These are phyloP conservation scores for Sebastes flavidus DNA, from an alignment of 2,797 vertebrate genomes.

Conservation along the genomic window DNA sequence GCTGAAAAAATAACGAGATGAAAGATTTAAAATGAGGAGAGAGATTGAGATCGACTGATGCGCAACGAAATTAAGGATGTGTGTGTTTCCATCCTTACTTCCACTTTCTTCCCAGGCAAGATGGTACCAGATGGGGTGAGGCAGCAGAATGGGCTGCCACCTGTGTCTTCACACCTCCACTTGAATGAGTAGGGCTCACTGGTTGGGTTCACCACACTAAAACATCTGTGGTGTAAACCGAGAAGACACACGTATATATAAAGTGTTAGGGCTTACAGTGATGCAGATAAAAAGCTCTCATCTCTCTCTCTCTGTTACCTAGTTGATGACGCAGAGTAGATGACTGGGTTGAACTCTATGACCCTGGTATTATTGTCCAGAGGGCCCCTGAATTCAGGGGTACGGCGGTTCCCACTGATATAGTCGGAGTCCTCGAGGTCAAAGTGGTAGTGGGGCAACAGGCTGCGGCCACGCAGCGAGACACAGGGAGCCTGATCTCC, in stretches of 20 bases:
- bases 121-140: constrained; percentile 81
- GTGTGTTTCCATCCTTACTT: constrained; percentile 76
- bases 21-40: background rate
- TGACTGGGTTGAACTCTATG: constrained; percentile 84
- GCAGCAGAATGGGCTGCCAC: constrained; percentile 82
- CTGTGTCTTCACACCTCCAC: constrained; percentile 86
- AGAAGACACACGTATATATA: background rate
- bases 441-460: constrained; percentile 83
- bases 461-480: constrained; percentile 79
- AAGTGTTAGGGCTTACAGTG: background rate
- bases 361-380: constrained; percentile 82
- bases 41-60: background rate
- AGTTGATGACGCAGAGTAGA: constrained; percentile 70
- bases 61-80: background rate
- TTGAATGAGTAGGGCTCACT: constrained; percentile 82
- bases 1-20: background rate
- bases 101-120: constrained; percentile 84
- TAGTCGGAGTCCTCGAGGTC: constrained; percentile 88
- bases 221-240: constrained; percentile 76
- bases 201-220: constrained; percentile 89
- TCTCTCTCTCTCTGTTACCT: constrained; percentile 71
- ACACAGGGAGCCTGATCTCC: constrained; percentile 68
- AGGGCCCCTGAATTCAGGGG: constrained; percentile 55
- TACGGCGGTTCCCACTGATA: constrained; percentile 59
- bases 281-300: background rate